Evolutionary conservation across 2,888 invertebrate species (phyloP), one percentile per base, ranked within the genome.

Genomic region (Ceraclea dissimilis): DNA sequence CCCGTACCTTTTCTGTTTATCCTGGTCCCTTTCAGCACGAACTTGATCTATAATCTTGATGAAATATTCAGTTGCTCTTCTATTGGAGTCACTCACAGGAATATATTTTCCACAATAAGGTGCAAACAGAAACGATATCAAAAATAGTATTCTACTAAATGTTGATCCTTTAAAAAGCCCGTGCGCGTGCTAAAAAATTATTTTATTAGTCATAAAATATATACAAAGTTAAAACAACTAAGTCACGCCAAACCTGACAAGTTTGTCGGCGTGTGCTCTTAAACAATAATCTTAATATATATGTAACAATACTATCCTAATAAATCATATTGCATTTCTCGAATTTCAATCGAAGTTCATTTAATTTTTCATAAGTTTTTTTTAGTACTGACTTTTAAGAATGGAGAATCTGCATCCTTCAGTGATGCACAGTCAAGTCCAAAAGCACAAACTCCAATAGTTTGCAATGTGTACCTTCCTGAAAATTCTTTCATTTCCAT

Each of bases 381-480:
- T 8, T 31, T 8, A 11, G 31, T 31, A 31, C 31, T 49, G 67
- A 78, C 79, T 70, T 75, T 73, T 6, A 76, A 67, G 65, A 80
- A 79, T 62, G 77, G 71, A 1, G 78, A 72, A 62, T 78, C 73
- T 61, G 72, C 72, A 60, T 74, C 72, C 49, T 68, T 71, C n/a
- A 79, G 65, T 6, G 78, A 75, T 61, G 78, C 74, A 59, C 75
- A 74, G 64, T 77, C 75, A 13, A 80, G 75, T 1, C 79, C 80
- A 69, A 80, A 80, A 17, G 79, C 80, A 67, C 79, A 79, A 17
- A 75, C 74, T n/a, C 79, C 79, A 54, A 80, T 80, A 1, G 79
- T 76, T 67, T 80, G 79, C 52, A 80, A 63, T 1, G 80, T 79
- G 56, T 74, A 79, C 63, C 79, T 75, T 0, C 79, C 79, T 66